phyloP scores from a whole-genome alignment of 2,113 vertebrate genomes.

The Cathartes aura region DNA sequence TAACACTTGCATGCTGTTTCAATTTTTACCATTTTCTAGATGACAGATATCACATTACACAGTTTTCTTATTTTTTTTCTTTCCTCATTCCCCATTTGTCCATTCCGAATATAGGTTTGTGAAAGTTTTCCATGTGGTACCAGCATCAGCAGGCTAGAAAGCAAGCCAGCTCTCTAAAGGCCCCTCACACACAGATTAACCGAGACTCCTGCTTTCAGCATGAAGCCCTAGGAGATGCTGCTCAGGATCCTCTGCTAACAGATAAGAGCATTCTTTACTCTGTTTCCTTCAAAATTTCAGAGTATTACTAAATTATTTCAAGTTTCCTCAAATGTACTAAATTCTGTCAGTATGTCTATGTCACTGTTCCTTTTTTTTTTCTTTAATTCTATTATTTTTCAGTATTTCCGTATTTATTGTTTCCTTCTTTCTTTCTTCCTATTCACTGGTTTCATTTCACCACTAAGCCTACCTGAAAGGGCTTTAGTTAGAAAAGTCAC shows the following conservation, averaged over 20 bases:
- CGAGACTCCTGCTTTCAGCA: not conserved
- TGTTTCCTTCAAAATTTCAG: not conserved
- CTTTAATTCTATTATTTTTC: not conserved
- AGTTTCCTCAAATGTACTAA: not conserved
- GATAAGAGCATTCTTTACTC: not conserved
- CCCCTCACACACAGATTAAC: not conserved
- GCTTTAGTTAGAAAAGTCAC: not conserved
- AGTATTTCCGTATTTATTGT: not conserved
- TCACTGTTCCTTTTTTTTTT: not conserved
- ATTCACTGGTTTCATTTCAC: not conserved
- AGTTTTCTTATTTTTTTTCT: not conserved
- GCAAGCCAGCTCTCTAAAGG: not conserved
- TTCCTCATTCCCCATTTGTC: not conserved
- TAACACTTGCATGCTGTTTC: not conserved
- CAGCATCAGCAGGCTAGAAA: not conserved
- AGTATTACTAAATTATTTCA: not conserved
- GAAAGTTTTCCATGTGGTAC: not conserved
- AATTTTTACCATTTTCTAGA: not conserved
- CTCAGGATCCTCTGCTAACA: not conserved
- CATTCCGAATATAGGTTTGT: not conserved
- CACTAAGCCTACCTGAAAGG: not conserved
- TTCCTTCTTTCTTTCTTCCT: not conserved
- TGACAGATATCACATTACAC: not conserved
- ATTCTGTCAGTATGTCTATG: not conserved
- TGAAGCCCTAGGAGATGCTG: not conserved